A percentile compares a stretch with the other conserved stretches of the same genome.
Evolutionary conservation across 1,140 invertebrate species (phyloP).

Genomic region (Tetragnatha versicolor): DNA sequence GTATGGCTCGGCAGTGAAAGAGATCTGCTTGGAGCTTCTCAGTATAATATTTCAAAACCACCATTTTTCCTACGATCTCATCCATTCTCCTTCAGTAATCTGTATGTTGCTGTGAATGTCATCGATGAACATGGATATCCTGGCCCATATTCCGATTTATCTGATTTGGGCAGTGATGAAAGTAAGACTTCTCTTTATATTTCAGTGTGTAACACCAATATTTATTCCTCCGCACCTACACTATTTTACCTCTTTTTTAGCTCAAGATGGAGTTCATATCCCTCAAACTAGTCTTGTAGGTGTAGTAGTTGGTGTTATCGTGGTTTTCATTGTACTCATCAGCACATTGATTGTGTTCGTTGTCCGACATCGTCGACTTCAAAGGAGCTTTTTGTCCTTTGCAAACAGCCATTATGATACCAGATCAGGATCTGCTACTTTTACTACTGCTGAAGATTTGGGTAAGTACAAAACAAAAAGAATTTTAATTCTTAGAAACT

Average conservation of each 20-base stretch:
- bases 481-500: too few species aligned
- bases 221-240: background rate
- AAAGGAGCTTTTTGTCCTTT: slow-evolving; percentile 80
- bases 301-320: slow-evolving; percentile 67
- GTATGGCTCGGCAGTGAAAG: slow-evolving; percentile 71
- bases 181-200: slow-evolving; percentile 26
- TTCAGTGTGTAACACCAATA: background rate
- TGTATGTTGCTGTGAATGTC: slow-evolving; percentile 68
- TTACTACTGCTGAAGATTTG: slow-evolving; percentile 74
- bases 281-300: slow-evolving; percentile 61
- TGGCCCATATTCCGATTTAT: slow-evolving; percentile 48
- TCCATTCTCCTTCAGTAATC: slow-evolving; percentile 13
- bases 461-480: slow-evolving; percentile 68
- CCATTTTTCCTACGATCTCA: slow-evolving; percentile 27
- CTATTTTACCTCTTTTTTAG: slow-evolving; percentile 19
- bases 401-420: slow-evolving; percentile 87
- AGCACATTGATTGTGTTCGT: slow-evolving; percentile 73
- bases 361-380: slow-evolving; percentile 76
- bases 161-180: slow-evolving; percentile 40
- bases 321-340: slow-evolving; percentile 68
- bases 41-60: slow-evolving; percentile 39
- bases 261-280: slow-evolving; percentile 17
- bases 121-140: slow-evolving; percentile 72
- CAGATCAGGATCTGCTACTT: slow-evolving; percentile 82
- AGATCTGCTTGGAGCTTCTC: slow-evolving; percentile 65